Evolutionary conservation across 1,140 invertebrate species (phyloP).

Genomic region (Elymnias hypermnestra): DNA sequence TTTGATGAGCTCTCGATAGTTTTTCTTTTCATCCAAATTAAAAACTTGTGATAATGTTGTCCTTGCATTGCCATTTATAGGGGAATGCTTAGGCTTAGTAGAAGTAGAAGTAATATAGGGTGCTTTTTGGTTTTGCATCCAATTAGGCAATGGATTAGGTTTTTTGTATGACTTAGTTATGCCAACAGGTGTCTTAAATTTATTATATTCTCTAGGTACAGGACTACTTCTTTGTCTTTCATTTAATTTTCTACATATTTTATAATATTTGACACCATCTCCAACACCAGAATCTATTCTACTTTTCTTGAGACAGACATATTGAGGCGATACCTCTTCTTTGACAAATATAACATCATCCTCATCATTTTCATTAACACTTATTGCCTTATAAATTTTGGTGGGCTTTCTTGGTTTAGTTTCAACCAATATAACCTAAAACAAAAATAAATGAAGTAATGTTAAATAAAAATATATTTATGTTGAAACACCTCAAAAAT

Average conservation of each 20-base stretch:
- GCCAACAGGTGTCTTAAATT: conserved; percentile 49
- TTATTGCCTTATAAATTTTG: conserved; percentile 38
- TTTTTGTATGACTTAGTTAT: conserved; percentile 59
- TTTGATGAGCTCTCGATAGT: conserved; percentile 63
- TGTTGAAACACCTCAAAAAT: no score
- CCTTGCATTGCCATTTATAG: conserved; percentile 50
- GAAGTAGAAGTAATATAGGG: no score
- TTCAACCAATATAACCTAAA: conserved; percentile 54
- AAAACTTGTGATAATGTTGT: conserved; percentile 62
- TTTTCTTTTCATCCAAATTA: conserved; percentile 69
- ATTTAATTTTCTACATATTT: conserved; percentile 38
- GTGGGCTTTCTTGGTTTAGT: conserved; percentile 37
- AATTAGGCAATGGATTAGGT: conserved; percentile 43
- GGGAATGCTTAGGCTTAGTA: no score
- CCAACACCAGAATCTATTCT: no score
- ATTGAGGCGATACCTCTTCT: conserved; percentile 36
- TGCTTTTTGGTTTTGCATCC: no score
- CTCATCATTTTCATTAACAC: conserved; percentile 31
- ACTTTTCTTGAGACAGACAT: conserved; percentile 31
- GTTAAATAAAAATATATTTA: no score
- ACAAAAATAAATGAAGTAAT: not conserved
- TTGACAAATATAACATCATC: conserved; percentile 62
- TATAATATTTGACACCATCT: conserved; percentile 36
- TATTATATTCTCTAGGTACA: conserved; percentile 44
- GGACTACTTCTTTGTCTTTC: conserved; percentile 30